Percentiles rank a stretch among this genome's conserved stretches.
These are phyloP conservation scores for Tetrao urogallus DNA, from an alignment of 2,113 vertebrate genomes.

Conservation along the genomic window DNA sequence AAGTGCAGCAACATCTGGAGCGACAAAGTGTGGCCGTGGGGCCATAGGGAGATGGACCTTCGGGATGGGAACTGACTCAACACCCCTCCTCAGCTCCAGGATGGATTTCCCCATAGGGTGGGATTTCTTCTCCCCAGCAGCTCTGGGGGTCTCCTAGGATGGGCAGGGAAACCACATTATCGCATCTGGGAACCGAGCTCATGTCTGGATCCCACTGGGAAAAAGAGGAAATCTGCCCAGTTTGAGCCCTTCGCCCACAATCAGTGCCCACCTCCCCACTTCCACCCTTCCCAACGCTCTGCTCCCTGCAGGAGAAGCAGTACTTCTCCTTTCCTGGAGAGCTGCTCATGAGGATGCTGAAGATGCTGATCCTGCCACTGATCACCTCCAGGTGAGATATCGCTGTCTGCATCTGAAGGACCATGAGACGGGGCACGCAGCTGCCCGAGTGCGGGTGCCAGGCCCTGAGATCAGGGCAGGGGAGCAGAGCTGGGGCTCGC, in stretches of 20 bases:
- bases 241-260: neutral
- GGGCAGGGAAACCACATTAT: neutral
- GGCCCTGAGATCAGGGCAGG: neutral
- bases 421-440: neutral
- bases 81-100: neutral
- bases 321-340: slow-evolving; percentile 92
- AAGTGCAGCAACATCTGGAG: fast-evolving
- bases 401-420: neutral
- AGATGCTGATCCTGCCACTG: slow-evolving; percentile 92
- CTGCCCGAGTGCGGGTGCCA: neutral
- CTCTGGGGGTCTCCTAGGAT: neutral
- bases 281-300: neutral
- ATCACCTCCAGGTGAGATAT: slow-evolving; percentile 87
- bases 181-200: neutral
- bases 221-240: neutral
- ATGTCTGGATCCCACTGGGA: neutral
- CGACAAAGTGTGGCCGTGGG: neutral
- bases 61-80: neutral
- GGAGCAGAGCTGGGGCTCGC: neutral
- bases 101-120: fast-evolving
- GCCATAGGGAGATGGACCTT: neutral
- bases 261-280: neutral
- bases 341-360: slow-evolving; percentile 91
- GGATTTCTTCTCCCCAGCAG: neutral
- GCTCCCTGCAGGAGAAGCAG: slow-evolving; percentile 83